Percentiles rank a stretch among this genome's conserved stretches.
Conservation (phyloP, 2,888 invertebrate genomes). For the Drosophila yooni region DNA sequence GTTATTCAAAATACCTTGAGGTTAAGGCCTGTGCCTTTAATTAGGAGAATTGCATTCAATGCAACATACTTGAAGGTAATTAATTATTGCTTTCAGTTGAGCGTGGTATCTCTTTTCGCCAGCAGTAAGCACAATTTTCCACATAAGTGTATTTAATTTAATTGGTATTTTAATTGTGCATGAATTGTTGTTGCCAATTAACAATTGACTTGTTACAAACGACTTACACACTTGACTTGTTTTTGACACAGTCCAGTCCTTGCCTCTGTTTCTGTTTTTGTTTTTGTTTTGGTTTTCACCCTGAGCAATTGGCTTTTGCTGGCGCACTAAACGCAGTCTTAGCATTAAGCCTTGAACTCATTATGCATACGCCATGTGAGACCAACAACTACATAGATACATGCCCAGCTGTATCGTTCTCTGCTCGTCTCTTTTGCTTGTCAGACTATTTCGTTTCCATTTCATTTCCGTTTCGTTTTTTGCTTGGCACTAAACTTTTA, state of each 20-base stretch:
- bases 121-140: conserved; percentile 2
- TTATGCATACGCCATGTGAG: conserved; percentile 73
- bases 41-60: conserved; percentile 31
- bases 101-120: not conserved
- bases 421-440: conserved; percentile 1
- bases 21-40: conserved; percentile 9
- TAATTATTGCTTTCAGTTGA: conserved; percentile 27
- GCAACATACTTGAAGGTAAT: conserved; percentile 5
- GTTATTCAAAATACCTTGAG: conserved; percentile 28
- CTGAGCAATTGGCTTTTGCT: conserved; percentile 27
- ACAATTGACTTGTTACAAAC: conserved; percentile 67
- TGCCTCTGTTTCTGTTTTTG: conserved; percentile 11
- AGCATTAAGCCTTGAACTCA: conserved; percentile 72
- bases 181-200: conserved; percentile 57
- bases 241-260: conserved; percentile 20
- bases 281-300: conserved; percentile 9
- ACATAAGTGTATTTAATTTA: conserved; percentile 44
- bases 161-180: conserved; percentile 66
- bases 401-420: conserved; percentile 12
- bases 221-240: conserved; percentile 36
- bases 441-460: conserved; percentile 43
- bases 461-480: conserved; percentile 65
- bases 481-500: conserved; percentile 68
- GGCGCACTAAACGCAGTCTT: conserved; percentile 52
- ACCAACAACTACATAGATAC: conserved; percentile 15